Conservation (phyloP, 2,113 vertebrate genomes). For the Caloenas nicobarica region DNA sequence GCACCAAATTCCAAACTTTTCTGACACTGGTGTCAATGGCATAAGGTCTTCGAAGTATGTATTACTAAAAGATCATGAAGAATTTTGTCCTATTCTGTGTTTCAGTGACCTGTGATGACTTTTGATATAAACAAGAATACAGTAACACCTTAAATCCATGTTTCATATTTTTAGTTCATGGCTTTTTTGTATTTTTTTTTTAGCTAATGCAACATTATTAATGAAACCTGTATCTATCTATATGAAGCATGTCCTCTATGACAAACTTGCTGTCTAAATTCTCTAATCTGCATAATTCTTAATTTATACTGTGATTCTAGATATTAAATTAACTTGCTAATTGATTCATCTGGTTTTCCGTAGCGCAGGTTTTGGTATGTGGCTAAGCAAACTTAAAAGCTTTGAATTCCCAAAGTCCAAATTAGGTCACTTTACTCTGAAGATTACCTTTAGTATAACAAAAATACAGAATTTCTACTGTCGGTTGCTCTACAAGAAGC, state of each 20-base stretch:
- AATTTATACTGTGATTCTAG: not conserved
- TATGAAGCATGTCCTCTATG: not conserved
- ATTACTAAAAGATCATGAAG: not conserved
- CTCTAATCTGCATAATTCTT: not conserved
- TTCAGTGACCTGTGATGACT: not conserved
- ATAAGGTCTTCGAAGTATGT: not conserved
- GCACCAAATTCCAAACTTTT: constrained; percentile 14
- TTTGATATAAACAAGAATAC: not conserved
- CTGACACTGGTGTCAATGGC: constrained; percentile 1
- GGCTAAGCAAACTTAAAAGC: not conserved
- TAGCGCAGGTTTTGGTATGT: not conserved
- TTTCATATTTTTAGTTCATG: not conserved
- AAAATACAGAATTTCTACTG: not conserved
- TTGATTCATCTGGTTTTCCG: not conserved
- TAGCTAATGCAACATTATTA: not conserved
- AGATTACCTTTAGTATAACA: not conserved
- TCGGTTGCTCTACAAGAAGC: not conserved
- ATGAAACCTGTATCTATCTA: not conserved
- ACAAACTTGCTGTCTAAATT: not conserved
- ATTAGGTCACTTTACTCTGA: not conserved
- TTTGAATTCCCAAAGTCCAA: not conserved
- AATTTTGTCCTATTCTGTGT: not conserved
- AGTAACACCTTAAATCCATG: not conserved
- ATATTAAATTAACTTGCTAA: not conserved
- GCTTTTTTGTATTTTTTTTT: not conserved